phyloP scores from a whole-genome alignment of 2,888 invertebrate genomes.

The Portevinia maculata region DNA sequence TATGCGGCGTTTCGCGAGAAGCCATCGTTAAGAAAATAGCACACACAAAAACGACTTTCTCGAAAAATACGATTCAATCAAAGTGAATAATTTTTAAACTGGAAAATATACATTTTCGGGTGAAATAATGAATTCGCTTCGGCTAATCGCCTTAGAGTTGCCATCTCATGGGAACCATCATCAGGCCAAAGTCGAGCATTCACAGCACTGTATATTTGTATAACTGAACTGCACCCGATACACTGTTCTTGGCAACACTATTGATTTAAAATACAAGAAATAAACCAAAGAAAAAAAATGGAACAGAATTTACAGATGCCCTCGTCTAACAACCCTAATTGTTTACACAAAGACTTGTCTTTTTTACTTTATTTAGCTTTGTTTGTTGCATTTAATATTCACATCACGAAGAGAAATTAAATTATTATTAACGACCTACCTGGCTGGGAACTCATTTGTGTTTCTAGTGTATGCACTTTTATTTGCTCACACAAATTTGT shows the following conservation, averaged over 20 bases:
- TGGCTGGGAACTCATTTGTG: constrained; percentile 23
- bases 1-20: constrained; percentile 40
- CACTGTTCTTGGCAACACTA: constrained; percentile 20
- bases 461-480: constrained; percentile 36
- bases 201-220: too few species aligned
- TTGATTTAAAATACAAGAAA: not conserved
- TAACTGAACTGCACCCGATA: not conserved
- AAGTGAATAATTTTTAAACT: too few species aligned
- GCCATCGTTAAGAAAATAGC: constrained; percentile 22
- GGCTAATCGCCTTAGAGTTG: constrained; percentile 16
- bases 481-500: constrained; percentile 23
- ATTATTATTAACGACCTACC: constrained; percentile 33
- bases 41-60: not conserved
- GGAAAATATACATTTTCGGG: not conserved
- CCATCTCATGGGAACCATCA: not conserved
- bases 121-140: not conserved
- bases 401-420: too few species aligned
- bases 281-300: constrained; percentile 2
- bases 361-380: too few species aligned
- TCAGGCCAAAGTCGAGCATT: constrained; percentile 4
- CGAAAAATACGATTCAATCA: too few species aligned
- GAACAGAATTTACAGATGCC: not conserved
- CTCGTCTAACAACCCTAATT: not conserved
- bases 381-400: too few species aligned
- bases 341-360: not conserved